phyloP scores from a whole-genome alignment of 2,888 invertebrate species.

The Sympetrum striolatum region DNA sequence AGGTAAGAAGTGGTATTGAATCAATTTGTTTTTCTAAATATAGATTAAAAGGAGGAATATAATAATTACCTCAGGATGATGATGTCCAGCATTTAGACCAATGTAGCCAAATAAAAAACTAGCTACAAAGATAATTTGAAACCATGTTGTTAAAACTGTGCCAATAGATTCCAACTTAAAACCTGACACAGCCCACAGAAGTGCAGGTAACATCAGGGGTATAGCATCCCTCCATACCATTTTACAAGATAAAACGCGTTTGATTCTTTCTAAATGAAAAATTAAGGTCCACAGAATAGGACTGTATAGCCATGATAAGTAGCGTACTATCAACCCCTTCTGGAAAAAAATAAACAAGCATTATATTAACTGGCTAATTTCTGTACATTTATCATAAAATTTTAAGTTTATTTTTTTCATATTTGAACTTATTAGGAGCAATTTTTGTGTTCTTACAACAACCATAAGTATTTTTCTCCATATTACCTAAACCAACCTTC shows the following conservation, averaged over 20 bases:
- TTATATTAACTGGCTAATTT: constrained; percentile 45
- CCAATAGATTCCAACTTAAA: constrained; percentile 54
- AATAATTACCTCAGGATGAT: constrained; percentile 67
- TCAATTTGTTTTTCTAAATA: too few species aligned
- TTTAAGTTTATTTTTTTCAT: not conserved
- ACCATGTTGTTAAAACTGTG: constrained; percentile 63
- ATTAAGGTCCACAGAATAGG: constrained; percentile 46
- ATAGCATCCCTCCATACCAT: constrained; percentile 46
- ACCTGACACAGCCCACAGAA: constrained; percentile 46
- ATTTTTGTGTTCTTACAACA: too few species aligned
- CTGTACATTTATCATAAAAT: constrained; percentile 27
- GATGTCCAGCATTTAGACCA: constrained; percentile 78
- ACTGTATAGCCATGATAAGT: constrained; percentile 46
- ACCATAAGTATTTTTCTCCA: too few species aligned
- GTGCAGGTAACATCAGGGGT: constrained; percentile 45
- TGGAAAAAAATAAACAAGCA: constrained; percentile 46
- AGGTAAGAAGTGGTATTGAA: too few species aligned
- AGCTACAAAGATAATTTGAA: constrained; percentile 63
- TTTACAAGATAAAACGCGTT: constrained; percentile 15
- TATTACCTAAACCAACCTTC: too few species aligned
- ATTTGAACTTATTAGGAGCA: too few species aligned
- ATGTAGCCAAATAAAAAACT: constrained; percentile 70
- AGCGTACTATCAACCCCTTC: constrained; percentile 48
- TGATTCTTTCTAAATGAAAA: constrained; percentile 46
- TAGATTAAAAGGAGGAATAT: too few species aligned